These are phyloP conservation scores for Steinernema carpocapsae DNA, from an alignment of 2,888 invertebrate species.

Conservation along the genomic window DNA sequence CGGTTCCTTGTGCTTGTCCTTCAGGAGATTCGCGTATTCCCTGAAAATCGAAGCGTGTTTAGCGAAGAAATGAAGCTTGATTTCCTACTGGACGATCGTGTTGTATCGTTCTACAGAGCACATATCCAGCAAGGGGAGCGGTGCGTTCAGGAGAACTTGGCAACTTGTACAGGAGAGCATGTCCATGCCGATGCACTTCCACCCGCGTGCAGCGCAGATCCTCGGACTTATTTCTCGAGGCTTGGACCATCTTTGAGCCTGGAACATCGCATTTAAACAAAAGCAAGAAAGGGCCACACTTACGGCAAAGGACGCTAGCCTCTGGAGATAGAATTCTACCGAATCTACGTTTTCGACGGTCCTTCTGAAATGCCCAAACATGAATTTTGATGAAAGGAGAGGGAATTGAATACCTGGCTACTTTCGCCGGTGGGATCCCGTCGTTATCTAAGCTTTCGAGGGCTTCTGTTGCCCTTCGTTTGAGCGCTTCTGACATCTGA, in stretches of 20 bases:
- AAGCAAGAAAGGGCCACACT: neutral
- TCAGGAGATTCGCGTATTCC: neutral
- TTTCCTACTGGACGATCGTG: neutral
- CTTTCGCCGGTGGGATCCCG: neutral
- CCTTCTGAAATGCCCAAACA: neutral
- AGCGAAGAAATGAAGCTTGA: no score
- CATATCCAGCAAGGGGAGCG: neutral
- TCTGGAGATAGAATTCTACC: neutral
- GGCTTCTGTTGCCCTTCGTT: neutral
- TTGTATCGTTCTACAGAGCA: neutral
- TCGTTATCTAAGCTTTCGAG: neutral
- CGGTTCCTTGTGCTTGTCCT: neutral
- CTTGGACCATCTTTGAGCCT: neutral
- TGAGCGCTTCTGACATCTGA: neutral
- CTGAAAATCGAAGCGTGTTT: no score
- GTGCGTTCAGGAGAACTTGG: neutral
- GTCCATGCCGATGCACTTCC: neutral
- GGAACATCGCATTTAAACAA: neutral
- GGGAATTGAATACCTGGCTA: neutral
- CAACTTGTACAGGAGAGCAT: neutral
- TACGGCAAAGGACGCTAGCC: neutral
- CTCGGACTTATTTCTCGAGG: neutral
- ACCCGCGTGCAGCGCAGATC: neutral
- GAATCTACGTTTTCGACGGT: neutral
- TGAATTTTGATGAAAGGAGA: neutral